A percentile compares a stretch with the other conserved stretches of the same genome.
phyloP scores from a whole-genome alignment of 2,113 vertebrate species.

The Periophthalmus modestus region DNA sequence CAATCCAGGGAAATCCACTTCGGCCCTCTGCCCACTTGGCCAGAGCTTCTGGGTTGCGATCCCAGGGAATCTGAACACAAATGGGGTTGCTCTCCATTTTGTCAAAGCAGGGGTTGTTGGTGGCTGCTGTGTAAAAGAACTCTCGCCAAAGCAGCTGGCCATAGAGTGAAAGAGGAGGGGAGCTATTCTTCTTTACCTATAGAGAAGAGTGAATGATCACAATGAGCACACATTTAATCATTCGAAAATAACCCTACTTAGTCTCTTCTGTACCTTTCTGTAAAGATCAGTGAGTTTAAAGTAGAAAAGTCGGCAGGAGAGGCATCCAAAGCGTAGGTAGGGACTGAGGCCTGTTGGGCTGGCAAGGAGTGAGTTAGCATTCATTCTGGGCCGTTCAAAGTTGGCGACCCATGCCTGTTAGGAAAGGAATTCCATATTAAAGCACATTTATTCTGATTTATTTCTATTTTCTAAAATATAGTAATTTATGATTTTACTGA shows the following conservation, averaged over 20 bases:
- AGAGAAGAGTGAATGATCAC: background rate
- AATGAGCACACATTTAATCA: background rate
- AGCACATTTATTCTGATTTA: background rate
- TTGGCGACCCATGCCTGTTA: conserved; percentile 94
- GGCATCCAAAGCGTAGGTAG: conserved; percentile 93
- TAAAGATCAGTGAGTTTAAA: conserved; percentile 98
- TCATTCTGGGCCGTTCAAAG: conserved; percentile 94
- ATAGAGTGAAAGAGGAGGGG: conserved; percentile 95
- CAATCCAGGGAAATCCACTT: conserved; percentile 97
- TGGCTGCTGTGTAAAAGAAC: conserved; percentile 97
- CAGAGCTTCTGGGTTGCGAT: conserved; percentile 94
- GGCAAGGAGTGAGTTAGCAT: conserved; percentile 90
- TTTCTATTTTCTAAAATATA: background rate
- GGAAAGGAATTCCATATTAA: background rate
- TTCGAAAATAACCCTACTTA: background rate
- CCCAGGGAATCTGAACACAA: conserved; percentile 98
- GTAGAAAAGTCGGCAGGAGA: conserved; percentile 96
- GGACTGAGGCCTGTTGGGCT: conserved; percentile 94
- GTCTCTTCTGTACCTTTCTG: conserved; percentile 82
- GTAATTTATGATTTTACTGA: conserved; percentile 31
- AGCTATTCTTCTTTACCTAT: conserved; percentile 98
- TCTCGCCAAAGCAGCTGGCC: conserved; percentile 97
- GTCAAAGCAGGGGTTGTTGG: conserved; percentile 97
- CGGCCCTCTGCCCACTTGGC: conserved; percentile 98
- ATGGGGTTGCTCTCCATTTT: conserved; percentile 99